Base-by-base conservation (phyloP, 2,113 vertebrate genomes). In the Rousettus leschenaultii region DNA sequence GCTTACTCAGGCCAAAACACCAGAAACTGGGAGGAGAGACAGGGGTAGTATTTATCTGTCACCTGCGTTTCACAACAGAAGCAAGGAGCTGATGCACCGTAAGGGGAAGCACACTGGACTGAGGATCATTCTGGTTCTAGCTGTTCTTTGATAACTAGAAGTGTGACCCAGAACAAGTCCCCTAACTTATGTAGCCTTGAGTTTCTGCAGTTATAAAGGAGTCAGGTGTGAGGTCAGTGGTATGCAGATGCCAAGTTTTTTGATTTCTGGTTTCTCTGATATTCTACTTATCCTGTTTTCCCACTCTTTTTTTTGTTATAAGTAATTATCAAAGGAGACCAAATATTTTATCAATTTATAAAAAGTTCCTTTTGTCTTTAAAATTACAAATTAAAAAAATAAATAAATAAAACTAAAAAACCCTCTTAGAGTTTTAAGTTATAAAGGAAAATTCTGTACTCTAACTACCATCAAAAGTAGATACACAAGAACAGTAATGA, bases 1-100 rank as follows among this genome's bases (percentile, higher is more conserved):
- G 16, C 57, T 65, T 78, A 65, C 9, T 75, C 18, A 45, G 28
- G 26, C 53, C 26, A 55, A 66, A 79, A 92, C 4, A 65, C 51
- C 45, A 78, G 33, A 33, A 74, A 75, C 33, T 45, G 14, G 78
- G 24, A 79, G 45, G 48, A 33, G 38, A 7, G 11, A 11, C 16
- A 30, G 2, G 10, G 53, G 11, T 18, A 66, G 30, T 26, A 55
- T 33, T 73, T 57, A 71, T 40, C 66, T 55, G 45, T 33, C 7
- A 93, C 30, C 13, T 84, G 55, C 55, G 45, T 89, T 96, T 94
- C 30, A 59, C 65, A 87, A 88, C 7, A 91, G n/a, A 43, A 96
- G 53, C 51, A 80, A 63, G 18, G 43, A 8, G 35, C 55, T 83
- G 4, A 66, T 24, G 38, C 45, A 40, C 35, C 43, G 43, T 14